Evolutionary conservation across 1,140 invertebrate species (phyloP), one percentile per base, ranked within the genome.

Genomic region (Drosophila navojoa): DNA sequence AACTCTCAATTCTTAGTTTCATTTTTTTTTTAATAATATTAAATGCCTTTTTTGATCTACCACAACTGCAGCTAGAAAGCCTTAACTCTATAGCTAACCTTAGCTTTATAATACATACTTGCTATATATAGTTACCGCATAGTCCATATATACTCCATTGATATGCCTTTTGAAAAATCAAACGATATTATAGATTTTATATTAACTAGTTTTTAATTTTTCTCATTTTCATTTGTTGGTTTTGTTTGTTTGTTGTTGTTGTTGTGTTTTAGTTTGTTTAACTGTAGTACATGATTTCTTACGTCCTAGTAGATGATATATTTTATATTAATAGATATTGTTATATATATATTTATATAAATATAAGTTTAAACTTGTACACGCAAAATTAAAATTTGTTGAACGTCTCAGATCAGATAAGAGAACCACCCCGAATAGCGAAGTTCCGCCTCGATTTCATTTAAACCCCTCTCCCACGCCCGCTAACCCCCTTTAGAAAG

Each of bases 171-270:
- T 32, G 6, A 32, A 9, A 38, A 47, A 63, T 63, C 35, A 10
- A 59, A n/a, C 15, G 16, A 19, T 32, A 49, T 45, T 58, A 11
- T 58, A 9, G 19, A 60, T 79, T 75, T 72, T 82, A 71, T 82
- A 87, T 87, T 87, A 87, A 87, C 84, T 87, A 87, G 72, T 79
- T 87, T 86, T 87, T 87, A 89, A 79, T 89, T 82, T 62, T 86
- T 82, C 72, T 82, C 72, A 77, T 82, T 86, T 87, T 86, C 82
- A 79, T 82, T 79, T 79, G 76, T 81, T 80, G 70, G 64, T 71
- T 86, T 63, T 62, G 81, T 57, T 57, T 77, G 70, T 74, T 74
- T 78, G 76, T 76, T 64, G 68, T 71, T 64, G 25, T 53, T 38
- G 32, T 67, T 64, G 66, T 80, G 71, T 35, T 53, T 72, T 80